Conservation (phyloP, 2,888 invertebrate genomes). For the Phania funesta region DNA sequence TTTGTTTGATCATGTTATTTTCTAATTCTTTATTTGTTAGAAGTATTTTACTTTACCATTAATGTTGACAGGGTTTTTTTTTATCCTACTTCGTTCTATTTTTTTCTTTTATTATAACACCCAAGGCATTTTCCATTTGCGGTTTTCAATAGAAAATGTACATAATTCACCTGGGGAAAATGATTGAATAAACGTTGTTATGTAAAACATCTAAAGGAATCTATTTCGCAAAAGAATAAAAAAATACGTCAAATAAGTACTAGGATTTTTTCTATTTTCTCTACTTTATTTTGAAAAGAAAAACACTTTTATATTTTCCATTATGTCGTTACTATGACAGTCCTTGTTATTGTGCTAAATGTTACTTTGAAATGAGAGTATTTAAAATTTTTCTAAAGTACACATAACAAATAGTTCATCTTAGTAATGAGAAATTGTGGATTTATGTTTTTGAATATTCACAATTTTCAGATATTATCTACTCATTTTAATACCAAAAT, state of each 20-base stretch:
- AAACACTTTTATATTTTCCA: neutral
- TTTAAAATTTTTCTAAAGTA: neutral
- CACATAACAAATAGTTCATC: neutral
- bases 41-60: neutral
- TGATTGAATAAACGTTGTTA: neutral
- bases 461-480: neutral
- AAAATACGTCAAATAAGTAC: neutral
- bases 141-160: constrained; percentile 17
- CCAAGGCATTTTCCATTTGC: constrained; percentile 29
- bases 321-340: neutral
- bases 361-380: neutral
- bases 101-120: neutral
- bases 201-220: neutral
- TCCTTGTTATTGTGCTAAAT: neutral
- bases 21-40: neutral
- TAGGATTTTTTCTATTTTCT: neutral
- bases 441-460: neutral
- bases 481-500: too few relatives aligned
- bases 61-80: neutral
- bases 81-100: neutral
- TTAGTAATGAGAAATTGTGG: neutral
- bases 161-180: constrained; percentile 22
- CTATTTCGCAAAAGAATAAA: neutral
- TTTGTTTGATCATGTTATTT: neutral
- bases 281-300: neutral